Conservation (phyloP, 2,888 invertebrate genomes). For the Myopa tessellatipennis region DNA sequence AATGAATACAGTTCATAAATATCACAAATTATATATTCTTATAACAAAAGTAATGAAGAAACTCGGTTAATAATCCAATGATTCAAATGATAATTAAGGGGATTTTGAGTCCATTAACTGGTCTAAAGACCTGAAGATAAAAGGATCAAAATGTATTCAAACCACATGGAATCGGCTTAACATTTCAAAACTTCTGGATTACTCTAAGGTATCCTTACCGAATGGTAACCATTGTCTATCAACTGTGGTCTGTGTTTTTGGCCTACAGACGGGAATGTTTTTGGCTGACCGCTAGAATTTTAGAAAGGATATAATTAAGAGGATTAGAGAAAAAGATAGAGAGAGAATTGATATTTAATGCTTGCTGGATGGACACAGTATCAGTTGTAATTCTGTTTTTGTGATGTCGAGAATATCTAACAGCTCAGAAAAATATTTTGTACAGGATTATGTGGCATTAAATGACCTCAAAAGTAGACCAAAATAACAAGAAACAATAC, state of each 20-base stretch:
- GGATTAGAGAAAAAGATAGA: not conserved
- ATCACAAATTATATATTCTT: no score
- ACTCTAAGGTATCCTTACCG: not conserved
- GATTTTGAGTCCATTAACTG: slow-evolving; percentile 4
- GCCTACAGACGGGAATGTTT: not conserved
- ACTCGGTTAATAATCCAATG: not conserved
- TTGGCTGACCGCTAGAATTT: not conserved
- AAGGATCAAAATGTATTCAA: slow-evolving; percentile 9
- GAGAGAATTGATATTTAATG: not conserved
- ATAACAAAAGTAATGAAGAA: no score
- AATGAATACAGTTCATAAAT: no score
- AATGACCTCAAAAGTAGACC: no score
- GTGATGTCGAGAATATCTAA: not conserved
- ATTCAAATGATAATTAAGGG: slow-evolving; percentile 4
- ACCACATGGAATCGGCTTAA: slow-evolving; percentile 3
- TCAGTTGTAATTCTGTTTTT: not conserved
- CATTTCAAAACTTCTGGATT: not conserved
- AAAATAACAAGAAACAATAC: no score
- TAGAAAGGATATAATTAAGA: slow-evolving; percentile 8
- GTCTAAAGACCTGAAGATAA: not conserved
- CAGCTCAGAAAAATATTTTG: not conserved
- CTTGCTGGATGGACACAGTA: not conserved
- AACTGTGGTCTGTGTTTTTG: not conserved
- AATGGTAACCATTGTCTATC: no score
- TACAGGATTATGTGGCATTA: no score